Evolutionary conservation across 2,797 vertebrate genomes (phyloP), one percentile per base, ranked within the genome.

Genomic region (Neosilurus hyrtlii): DNA sequence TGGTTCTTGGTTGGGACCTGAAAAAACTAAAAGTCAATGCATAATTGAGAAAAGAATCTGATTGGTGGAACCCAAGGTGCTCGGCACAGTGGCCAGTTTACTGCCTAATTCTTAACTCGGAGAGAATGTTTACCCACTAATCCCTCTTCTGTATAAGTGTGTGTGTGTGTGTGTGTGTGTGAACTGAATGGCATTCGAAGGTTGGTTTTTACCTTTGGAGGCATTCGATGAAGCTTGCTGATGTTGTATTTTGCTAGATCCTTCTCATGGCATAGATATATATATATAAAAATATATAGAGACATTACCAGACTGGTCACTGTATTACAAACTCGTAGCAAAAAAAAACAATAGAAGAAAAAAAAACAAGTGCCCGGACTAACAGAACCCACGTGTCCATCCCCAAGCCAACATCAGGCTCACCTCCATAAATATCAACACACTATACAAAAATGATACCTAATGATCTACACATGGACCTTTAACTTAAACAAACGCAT

Each of bases 311-410:
- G 94, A 94, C 94, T 94, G 92, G 93, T 94, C 94, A 94, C 94
- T 94, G 94, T 94, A 94, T 94, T 91, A 92, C 90, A 90, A 86
- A 89, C 93, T 91, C 93, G 94, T 94, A 94, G 93, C 93, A 95
- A 92, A 93, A 73, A 83, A 63, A 51, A 52, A 14, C 56, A 51
- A 70, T 1, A 59, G 16, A 16, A 76, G 61, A 61, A 61, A 4
- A 24, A 59, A 59, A 66, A 94, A 93, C 89, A 94, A 94, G 94
- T 94, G 93, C 94, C 94, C 93, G 93, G 92, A 93, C 91, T 90
- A 90, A 93, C 88, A 91, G 90, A 90, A 91, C 88, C 89, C 86
- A 88, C 67, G 85, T 62, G 86, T 91, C 52, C 74, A 57, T 43
- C 89, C 91, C 91, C 90, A 90, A 87, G 90, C 77, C 83, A 88